Evolutionary conservation across 2,113 vertebrate species (phyloP).

Genomic region (Taurulus bubalis): DNA sequence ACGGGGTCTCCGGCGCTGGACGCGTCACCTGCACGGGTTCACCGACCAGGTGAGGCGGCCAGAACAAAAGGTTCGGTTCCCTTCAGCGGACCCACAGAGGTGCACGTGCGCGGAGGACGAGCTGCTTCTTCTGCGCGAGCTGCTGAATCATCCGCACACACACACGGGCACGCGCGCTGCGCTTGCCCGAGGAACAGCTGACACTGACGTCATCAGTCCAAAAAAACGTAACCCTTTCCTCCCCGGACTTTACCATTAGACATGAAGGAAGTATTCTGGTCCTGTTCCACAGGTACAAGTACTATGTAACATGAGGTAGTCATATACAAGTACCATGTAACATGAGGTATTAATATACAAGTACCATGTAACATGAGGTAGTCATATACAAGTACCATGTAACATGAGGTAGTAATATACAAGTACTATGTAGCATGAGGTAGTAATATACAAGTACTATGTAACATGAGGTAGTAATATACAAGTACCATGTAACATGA

Average conservation of each 20-base stretch:
- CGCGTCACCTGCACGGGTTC: neutral
- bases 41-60: neutral
- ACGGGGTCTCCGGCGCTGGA: neutral
- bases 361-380: neutral
- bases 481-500: neutral
- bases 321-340: neutral
- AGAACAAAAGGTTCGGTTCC: too few relatives aligned
- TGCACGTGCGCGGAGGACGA: neutral
- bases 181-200: conserved; percentile 60
- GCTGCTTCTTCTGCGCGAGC: conserved; percentile 20
- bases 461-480: too few relatives aligned
- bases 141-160: conserved; percentile 72
- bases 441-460: neutral
- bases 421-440: neutral
- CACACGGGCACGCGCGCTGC: conserved; percentile 22
- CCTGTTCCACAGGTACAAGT: neutral
- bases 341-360: neutral
- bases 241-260: neutral
- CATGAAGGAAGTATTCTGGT: neutral
- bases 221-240: conserved; percentile 63
- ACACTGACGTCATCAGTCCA: conserved; percentile 63
- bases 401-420: too few relatives aligned
- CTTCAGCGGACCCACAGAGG: too few relatives aligned
- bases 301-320: neutral
- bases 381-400: neutral